Percentiles rank a stretch among this genome's conserved stretches.
Evolutionary conservation across 2,797 vertebrate genomes (phyloP).

Genomic region (Amphiprion clarkii): DNA sequence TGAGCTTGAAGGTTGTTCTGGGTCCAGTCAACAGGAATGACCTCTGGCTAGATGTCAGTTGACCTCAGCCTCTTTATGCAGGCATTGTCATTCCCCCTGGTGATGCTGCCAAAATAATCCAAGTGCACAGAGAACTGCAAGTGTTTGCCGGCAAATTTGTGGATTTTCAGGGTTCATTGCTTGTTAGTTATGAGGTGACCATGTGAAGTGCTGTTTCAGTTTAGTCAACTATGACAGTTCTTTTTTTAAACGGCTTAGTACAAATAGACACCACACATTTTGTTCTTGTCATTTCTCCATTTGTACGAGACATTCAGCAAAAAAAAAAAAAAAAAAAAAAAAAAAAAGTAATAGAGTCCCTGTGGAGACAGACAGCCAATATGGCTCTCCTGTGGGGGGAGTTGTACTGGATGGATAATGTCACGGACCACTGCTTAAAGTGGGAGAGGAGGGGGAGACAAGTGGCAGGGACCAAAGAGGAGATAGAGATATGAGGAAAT

Average conservation of each 20-base stretch:
- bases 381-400: slow-evolving; percentile 65
- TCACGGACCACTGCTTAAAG: slow-evolving; percentile 67
- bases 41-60: slow-evolving; percentile 54
- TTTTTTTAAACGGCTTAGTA: slow-evolving; percentile 6
- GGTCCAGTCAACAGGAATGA: slow-evolving; percentile 41
- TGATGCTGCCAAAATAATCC: slow-evolving; percentile 59
- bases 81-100: slow-evolving; percentile 43
- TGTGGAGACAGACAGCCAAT: slow-evolving; percentile 60
- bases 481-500: slow-evolving; percentile 44
- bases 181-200: slow-evolving; percentile 62
- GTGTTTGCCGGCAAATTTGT: slow-evolving; percentile 55
- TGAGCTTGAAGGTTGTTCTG: slow-evolving; percentile 36
- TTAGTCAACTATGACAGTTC: slow-evolving; percentile 48
- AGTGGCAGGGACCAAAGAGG: slow-evolving; percentile 12
- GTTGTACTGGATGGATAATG: slow-evolving; percentile 72
- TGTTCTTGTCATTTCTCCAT: slow-evolving; percentile 73
- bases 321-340: slow-evolving; percentile 30
- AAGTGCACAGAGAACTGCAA: slow-evolving; percentile 20
- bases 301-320: slow-evolving; percentile 63
- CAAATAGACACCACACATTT: slow-evolving; percentile 68
- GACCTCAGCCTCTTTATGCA: slow-evolving; percentile 51
- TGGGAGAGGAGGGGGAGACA: slow-evolving; percentile 11
- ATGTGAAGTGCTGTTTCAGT: slow-evolving; percentile 36
- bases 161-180: slow-evolving; percentile 64
- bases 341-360: slow-evolving; percentile 74